phyloP scores from a whole-genome alignment of 2,888 invertebrate genomes.

The Drosophila colorata region DNA sequence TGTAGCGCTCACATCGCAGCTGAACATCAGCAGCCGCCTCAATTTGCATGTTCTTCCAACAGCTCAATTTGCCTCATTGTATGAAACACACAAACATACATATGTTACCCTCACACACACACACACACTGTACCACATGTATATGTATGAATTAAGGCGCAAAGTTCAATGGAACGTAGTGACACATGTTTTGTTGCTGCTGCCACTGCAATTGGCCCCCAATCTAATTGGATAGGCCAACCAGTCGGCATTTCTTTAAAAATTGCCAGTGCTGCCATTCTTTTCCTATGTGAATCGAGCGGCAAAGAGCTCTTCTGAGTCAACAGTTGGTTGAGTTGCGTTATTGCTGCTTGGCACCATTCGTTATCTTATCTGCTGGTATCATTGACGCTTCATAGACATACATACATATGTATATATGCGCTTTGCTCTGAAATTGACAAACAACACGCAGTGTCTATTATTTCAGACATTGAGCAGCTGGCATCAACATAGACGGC shows the following conservation, averaged over 20 bases:
- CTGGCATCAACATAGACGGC: conserved; percentile 41
- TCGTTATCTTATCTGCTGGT: conserved; percentile 54
- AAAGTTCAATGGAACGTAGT: conserved; percentile 75
- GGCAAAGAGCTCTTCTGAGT: conserved; percentile 38
- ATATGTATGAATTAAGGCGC: conserved; percentile 18
- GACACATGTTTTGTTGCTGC: conserved; percentile 59
- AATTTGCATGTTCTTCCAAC: conserved; percentile 57
- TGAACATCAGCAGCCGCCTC: conserved; percentile 15
- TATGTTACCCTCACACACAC: neutral
- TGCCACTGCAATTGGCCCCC: conserved; percentile 47
- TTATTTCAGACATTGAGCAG: conserved; percentile 20
- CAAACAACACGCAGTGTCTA: conserved; percentile 15
- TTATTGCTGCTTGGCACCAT: conserved; percentile 17
- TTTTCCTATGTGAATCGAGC: conserved; percentile 14
- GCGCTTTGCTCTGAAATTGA: neutral
- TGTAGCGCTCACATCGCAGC: conserved; percentile 5
- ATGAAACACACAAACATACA: neutral
- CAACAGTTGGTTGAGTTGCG: conserved; percentile 22
- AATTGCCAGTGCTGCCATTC: conserved; percentile 25
- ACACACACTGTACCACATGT: conserved; percentile 2
- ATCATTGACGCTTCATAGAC: conserved; percentile 12
- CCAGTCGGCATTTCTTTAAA: conserved; percentile 30
- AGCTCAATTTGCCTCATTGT: conserved; percentile 52
- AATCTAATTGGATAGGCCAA: conserved; percentile 58
- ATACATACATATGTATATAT: neutral